Base-by-base conservation (phyloP, 2,888 invertebrate species). In the Deladenus siricidicola region DNA sequence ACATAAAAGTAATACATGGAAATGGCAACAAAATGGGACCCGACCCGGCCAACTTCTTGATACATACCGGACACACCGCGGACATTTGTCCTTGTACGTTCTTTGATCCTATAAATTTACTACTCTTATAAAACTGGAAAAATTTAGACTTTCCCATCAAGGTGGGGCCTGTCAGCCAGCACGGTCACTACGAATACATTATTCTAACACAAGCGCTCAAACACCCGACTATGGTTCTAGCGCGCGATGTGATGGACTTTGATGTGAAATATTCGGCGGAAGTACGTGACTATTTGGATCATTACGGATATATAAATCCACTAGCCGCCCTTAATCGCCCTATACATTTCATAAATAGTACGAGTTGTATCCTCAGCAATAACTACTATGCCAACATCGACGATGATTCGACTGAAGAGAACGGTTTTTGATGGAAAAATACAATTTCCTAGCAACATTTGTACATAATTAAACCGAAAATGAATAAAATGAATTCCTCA, bases 61-160 rank as follows among this genome's bases (percentile, higher is more conserved):
- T 78, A 28, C 60, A 66, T 2, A 77, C 74, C 14, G 75, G 75
- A 24, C 73, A 74, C 61, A 65, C 69, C 6, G 60, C 60, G 17
- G 78, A 78, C 60, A 67, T 67, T 21, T 78, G 78, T 62, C 78
- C 78, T 34, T 78, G 78, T 78, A 54, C 67, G 71, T 63, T 2
- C 8, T 44, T 24, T 17, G 2, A 39, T 14, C 24, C 29, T 29
- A 21, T 23, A 10, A 21, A 45, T 34, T 34, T 34, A 34, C 14
- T 34, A 34, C 26, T 51, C n/a, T 21, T 29, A 56, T 51, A 1
- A 19, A 56, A 19, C 21, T 28, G 6, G 28, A 56, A 56, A 55
- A 21, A 60, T 74, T 51, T 49, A 76, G 76, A 69, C 52, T 70
- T 76, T 56, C 74, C 75, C 1, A 67, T 77, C 1, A 60, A 66